Evolutionary conservation across 2,888 invertebrate species (phyloP).

Genomic region (Hydrotaea cyrtoneurina): DNA sequence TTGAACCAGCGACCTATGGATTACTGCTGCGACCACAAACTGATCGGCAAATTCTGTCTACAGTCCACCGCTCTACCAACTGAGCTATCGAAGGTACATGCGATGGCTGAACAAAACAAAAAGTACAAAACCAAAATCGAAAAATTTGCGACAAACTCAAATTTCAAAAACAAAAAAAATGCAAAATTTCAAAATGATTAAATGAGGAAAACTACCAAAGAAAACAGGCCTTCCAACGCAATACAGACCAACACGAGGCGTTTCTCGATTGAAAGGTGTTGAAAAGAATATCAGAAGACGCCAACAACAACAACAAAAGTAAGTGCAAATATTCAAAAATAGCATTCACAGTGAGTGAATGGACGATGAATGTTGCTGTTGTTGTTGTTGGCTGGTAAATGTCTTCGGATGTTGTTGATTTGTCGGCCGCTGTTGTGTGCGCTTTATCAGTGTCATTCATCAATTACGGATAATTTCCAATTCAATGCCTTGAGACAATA

Average conservation of each 20-base stretch:
- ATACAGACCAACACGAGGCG: constrained; percentile 6
- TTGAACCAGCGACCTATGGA: constrained; percentile 79
- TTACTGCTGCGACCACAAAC: constrained; percentile 43
- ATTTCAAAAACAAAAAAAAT: constrained; percentile 17
- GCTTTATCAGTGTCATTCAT: constrained; percentile 64
- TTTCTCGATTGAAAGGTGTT: constrained; percentile 13
- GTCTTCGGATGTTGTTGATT: neutral
- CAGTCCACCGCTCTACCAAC: constrained; percentile 80
- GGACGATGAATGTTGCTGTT: neutral
- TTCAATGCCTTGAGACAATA: constrained; percentile 12
- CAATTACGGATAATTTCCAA: constrained; percentile 63
- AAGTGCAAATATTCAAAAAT: constrained; percentile 23
- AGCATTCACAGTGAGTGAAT: neutral
- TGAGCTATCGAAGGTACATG: constrained; percentile 77
- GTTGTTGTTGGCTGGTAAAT: constrained; percentile 1
- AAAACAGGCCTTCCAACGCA: neutral
- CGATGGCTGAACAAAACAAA: neutral
- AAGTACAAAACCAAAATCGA: neutral
- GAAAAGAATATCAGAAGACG: neutral
- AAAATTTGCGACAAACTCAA: neutral
- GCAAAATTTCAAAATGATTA: neutral
- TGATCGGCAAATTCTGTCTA: constrained; percentile 65
- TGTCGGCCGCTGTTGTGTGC: neutral
- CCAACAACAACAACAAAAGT: neutral
- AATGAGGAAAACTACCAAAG: neutral